A percentile compares a stretch with the other conserved stretches of the same genome.
phyloP scores from a whole-genome alignment of 53 echinoderm and acorn worm species.

The Mesocentrotus franciscanus region DNA sequence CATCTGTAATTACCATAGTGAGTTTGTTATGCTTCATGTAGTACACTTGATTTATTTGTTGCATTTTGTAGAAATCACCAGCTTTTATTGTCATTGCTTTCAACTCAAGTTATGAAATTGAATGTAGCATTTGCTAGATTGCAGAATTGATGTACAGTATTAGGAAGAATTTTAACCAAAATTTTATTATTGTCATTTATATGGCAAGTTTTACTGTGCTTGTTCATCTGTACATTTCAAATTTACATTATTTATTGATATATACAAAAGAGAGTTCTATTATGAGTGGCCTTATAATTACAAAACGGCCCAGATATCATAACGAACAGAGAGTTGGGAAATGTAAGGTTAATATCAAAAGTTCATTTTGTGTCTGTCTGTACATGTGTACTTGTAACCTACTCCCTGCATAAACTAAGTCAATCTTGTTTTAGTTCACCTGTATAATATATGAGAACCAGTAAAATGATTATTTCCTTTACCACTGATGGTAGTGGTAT shows the following conservation, averaged over 20 bases:
- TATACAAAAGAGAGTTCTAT: background rate
- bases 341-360: background rate
- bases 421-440: too few relatives aligned
- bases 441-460: too few relatives aligned
- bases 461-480: too few relatives aligned
- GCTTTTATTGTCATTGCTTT: background rate
- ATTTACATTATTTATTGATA: conserved; percentile 4
- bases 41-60: background rate
- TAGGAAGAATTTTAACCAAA: background rate
- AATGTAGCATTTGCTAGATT: background rate
- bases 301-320: background rate
- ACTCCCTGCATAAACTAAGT: background rate
- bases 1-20: background rate
- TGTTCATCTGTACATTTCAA: conserved; percentile 23
- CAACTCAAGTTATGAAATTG: background rate
- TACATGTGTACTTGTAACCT: background rate
- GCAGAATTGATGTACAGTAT: background rate
- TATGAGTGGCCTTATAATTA: conserved; percentile 5
- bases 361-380: background rate
- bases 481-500: too few relatives aligned
- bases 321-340: background rate
- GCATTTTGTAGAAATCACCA: background rate
- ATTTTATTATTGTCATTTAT: background rate
- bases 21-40: background rate
- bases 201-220: background rate